These are phyloP conservation scores for Napeogenes sylphis DNA, from an alignment of 2,888 invertebrate genomes.

Conservation along the genomic window DNA sequence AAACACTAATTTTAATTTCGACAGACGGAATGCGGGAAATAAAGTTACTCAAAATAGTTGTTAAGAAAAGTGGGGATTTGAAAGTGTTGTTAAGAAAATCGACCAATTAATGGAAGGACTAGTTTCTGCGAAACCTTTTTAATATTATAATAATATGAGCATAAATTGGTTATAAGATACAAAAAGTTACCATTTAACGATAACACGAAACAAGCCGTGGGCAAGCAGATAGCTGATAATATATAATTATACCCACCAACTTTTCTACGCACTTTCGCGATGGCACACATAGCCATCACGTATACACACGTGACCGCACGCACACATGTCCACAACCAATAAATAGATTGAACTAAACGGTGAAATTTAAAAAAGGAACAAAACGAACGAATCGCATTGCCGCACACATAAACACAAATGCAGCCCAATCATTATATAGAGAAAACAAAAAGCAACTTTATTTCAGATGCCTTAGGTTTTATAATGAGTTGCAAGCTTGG, in stretches of 20 bases:
- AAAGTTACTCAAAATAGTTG: too few species aligned
- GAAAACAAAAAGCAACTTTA: conserved; percentile 40
- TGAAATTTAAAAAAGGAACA: conserved; percentile 78
- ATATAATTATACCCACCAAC: conserved; percentile 63
- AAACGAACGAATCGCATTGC: conserved; percentile 70
- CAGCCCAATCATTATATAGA: conserved; percentile 69
- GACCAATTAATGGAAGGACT: too few species aligned
- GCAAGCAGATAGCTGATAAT: conserved; percentile 41
- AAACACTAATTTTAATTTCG: conserved; percentile 11
- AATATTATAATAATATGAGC: too few species aligned
- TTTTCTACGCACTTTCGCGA: conserved; percentile 74
- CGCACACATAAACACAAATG: conserved; percentile 59
- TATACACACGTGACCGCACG: conserved; percentile 50
- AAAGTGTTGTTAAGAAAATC: too few species aligned
- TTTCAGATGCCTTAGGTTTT: conserved; percentile 31
- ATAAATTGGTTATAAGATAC: conserved; percentile 1
- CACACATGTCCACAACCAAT: conserved; percentile 69
- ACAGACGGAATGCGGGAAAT: background rate
- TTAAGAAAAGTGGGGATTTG: too few species aligned
- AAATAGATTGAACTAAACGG: conserved; percentile 79
- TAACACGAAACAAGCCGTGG: conserved; percentile 22
- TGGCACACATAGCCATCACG: conserved; percentile 42
- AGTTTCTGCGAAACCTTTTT: too few species aligned
- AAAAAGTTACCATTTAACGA: conserved; percentile 1
- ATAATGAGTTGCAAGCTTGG: conserved; percentile 35